Base-by-base conservation (phyloP, 1,140 invertebrate genomes). In the Drosophila kikkawai region DNA sequence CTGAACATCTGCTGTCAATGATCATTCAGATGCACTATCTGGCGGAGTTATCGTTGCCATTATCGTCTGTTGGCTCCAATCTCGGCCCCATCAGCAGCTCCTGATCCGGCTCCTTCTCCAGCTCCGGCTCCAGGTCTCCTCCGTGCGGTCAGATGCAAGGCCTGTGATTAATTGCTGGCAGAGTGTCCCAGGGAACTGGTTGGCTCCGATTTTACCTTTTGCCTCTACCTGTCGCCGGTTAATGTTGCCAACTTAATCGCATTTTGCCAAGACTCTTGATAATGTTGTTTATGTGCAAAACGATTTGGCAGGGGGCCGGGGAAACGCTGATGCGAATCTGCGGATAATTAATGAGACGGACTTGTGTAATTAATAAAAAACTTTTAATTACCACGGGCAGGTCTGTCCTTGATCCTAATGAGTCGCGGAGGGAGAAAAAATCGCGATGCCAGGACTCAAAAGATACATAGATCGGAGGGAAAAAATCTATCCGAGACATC, bases 211-310 rank as follows among this genome's bases (percentile, higher is more conserved):
- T 11, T 17, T 36, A 7, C 36, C 56, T 53, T 45, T 34, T 51
- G 19, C 29, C 36, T 50, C 8, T 15, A 57, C 67, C 83, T 88
- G 78, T 84, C 78, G 85, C 80, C 80, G 63, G 66, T 88, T 88
- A 81, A 88, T 88, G 85, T 85, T 82, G 82, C 81, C 86, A 90
- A 85, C 81, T 90, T 90, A 90, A 90, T 90, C 85, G 85, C 85
- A 71, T 88, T 84, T 87, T 82, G 73, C 69, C 76, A 82, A 76
- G 83, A 53, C 64, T 59, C 80, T 79, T 90, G 85, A 90, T 90
- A 90, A 90, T 91, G 85, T 90, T 90, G 85, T 90, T 90, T 79
- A 81, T 56, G 69, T 80, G 85, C 85, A 90, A 85, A 90, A 90
- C 85, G 85, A 73, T 90, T 88, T 79, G 36, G 75, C 41, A n/a